Evolutionary conservation across 1,140 invertebrate species (phyloP), one percentile per base, ranked within the genome.

Genomic region (Brachionus angularis): DNA sequence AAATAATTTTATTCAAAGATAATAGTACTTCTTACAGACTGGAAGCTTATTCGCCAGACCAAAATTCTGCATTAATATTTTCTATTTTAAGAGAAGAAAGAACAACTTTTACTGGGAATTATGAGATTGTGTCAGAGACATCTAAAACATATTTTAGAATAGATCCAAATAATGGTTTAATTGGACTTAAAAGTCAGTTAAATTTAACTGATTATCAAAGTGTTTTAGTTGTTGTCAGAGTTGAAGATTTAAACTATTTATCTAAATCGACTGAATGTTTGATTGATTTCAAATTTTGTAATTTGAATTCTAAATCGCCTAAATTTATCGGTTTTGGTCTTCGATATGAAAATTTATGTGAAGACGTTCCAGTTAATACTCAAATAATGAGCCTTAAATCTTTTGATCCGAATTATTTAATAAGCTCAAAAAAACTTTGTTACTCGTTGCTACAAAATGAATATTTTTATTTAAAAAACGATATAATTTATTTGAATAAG

Each of bases 291-390:
- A 58, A 34, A 23, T 58, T 36, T 14, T 58, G 53, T 58, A 58
- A 58, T 39, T 34, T 58, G 12, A 34, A 58, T 21, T 33, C 33
- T 8, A 36, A 36, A 36, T 12, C 14, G 2, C 31, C 53, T 23
- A 58, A 39, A 58, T 58, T 58, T 58, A 58, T 58, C 33, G 53
- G 53, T 34, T 58, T 58, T 14, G 53, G 53, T 36, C 33, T 58
- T 7, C 14, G 53, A 18, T 34, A 58, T 18, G 53, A 58, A 58
- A 58, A 39, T 12, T 12, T 58, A 36, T 67, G 62, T 34, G 42
- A 67, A 46, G 62, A 67, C 16, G 25, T 50, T 3, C 62, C 62
- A 3, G 16, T 23, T 36, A 58, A 58, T 58, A 58, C 31, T 39
- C n/a, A 21, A 23, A 58, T 58, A 36, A 21, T 36, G 18, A 58